A percentile compares a stretch with the other conserved stretches of the same genome.
These are phyloP conservation scores for Drosophila longiperda DNA, from an alignment of 2,888 invertebrate species.

Conservation along the genomic window DNA sequence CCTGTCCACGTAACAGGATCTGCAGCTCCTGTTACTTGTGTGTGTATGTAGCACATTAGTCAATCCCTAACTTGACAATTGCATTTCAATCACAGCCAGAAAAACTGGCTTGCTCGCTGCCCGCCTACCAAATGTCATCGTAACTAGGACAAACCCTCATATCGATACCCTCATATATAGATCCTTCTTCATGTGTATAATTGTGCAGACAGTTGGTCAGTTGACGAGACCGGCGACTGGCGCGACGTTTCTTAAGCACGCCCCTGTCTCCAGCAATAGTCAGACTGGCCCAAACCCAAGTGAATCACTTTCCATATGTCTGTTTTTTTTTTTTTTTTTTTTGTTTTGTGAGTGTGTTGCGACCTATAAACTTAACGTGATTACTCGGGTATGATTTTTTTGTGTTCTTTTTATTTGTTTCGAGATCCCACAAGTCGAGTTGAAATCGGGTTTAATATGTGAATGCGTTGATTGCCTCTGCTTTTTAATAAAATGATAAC, in stretches of 20 bases:
- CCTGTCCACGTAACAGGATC: slow-evolving; percentile 11
- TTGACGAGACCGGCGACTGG: slow-evolving; percentile 68
- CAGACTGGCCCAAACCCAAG: slow-evolving; percentile 46
- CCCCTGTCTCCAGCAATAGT: slow-evolving; percentile 78
- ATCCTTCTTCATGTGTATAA: slow-evolving; percentile 27
- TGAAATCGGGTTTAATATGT: slow-evolving; percentile 73
- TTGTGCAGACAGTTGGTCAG: slow-evolving; percentile 62
- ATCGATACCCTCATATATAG: slow-evolving; percentile 18
- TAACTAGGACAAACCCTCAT: slow-evolving; percentile 38
- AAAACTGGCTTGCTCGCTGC: neutral
- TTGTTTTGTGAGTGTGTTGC: slow-evolving; percentile 23
- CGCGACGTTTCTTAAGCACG: slow-evolving; percentile 80
- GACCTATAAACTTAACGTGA: slow-evolving; percentile 69
- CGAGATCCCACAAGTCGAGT: slow-evolving; percentile 73
- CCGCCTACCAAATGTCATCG: slow-evolving; percentile 49
- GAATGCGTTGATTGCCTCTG: slow-evolving; percentile 83
- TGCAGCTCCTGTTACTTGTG: slow-evolving; percentile 9
- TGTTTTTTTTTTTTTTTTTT: slow-evolving; percentile 9
- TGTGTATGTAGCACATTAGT: slow-evolving; percentile 59
- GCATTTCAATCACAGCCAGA: slow-evolving; percentile 56
- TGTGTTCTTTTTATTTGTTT: slow-evolving; percentile 39
- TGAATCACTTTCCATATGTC: slow-evolving; percentile 51
- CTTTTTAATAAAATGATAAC: slow-evolving; percentile 84
- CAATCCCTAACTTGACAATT: slow-evolving; percentile 53
- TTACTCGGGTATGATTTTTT: slow-evolving; percentile 32